Evolutionary conservation across 1,140 invertebrate genomes (phyloP).

Genomic region (Habropoda laboriosa): DNA sequence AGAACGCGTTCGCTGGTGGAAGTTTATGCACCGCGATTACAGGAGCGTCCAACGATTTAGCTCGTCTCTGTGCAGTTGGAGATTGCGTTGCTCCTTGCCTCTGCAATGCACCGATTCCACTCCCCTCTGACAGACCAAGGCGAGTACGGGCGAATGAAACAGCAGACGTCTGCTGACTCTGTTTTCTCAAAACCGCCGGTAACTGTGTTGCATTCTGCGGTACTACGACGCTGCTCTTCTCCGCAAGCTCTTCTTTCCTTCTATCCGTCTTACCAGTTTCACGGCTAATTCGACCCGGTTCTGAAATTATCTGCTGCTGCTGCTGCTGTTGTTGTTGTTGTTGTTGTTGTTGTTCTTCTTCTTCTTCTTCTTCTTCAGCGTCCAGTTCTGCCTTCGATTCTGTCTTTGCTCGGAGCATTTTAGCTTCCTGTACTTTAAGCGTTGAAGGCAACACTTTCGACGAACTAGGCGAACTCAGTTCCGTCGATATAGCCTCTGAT

Average conservation of each 20-base stretch:
- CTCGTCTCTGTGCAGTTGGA: slow-evolving; percentile 87
- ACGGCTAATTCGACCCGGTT: too few species aligned
- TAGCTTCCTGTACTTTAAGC: slow-evolving; percentile 7
- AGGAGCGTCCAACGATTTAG: slow-evolving; percentile 91
- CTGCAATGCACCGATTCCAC: slow-evolving; percentile 87
- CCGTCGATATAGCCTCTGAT: slow-evolving; percentile 53
- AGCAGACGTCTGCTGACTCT: slow-evolving; percentile 89
- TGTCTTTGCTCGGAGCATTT: background rate
- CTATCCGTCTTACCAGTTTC: too few species aligned
- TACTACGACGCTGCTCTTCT: slow-evolving; percentile 62
- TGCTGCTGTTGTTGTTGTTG: too few species aligned
- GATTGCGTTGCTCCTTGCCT: slow-evolving; percentile 88
- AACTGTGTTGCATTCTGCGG: slow-evolving; percentile 80
- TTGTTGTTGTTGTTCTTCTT: too few species aligned
- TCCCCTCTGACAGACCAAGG: slow-evolving; percentile 91
- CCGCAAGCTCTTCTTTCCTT: slow-evolving; percentile 32
- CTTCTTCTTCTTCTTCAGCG: too few species aligned
- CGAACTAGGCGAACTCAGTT: slow-evolving; percentile 25
- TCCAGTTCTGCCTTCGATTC: slow-evolving; percentile 4
- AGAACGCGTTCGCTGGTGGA: slow-evolving; percentile 92
- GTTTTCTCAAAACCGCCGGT: slow-evolving; percentile 83
- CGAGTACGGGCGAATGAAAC: slow-evolving; percentile 89
- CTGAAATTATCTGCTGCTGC: too few species aligned
- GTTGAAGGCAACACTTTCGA: background rate
- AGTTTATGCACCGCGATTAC: slow-evolving; percentile 89